Percentiles rank a stretch among this genome's conserved stretches.
These are phyloP conservation scores for Diaprepes abbreviatus DNA, from an alignment of 2,888 invertebrate genomes.

Conservation along the genomic window DNA sequence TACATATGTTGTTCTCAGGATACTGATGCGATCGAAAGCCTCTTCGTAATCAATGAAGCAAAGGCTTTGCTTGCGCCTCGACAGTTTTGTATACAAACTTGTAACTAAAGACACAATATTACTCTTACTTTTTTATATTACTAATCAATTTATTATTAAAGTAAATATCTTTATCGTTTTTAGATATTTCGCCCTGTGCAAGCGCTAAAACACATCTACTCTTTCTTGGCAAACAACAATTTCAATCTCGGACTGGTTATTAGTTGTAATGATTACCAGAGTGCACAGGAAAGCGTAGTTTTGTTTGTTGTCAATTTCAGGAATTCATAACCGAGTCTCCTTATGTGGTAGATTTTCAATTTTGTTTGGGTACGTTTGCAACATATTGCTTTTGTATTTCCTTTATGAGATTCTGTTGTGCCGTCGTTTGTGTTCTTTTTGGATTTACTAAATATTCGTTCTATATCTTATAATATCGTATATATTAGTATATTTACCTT, in stretches of 20 bases:
- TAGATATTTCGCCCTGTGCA: too few species aligned
- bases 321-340: slow-evolving; percentile 16
- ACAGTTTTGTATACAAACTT: too few species aligned
- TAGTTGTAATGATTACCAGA: slow-evolving; percentile 11
- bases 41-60: too few species aligned
- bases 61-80: too few species aligned
- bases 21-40: too few species aligned
- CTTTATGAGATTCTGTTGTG: slow-evolving; percentile 7
- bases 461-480: neutral
- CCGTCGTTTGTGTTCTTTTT: neutral
- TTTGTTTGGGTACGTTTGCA: slow-evolving; percentile 13
- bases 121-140: too few species aligned
- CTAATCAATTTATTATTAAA: too few species aligned
- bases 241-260: neutral
- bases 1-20: too few species aligned
- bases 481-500: too few species aligned
- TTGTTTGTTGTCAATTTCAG: slow-evolving; percentile 21
- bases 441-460: neutral
- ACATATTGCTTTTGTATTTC: slow-evolving; percentile 18
- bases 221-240: slow-evolving; percentile 3
- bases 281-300: slow-evolving; percentile 12
- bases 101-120: too few species aligned
- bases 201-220: too few species aligned
- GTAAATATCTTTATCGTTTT: too few species aligned
- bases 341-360: slow-evolving; percentile 15